Conservation (phyloP, 2,797 vertebrate genomes). For the Sebastes elongatus region DNA sequence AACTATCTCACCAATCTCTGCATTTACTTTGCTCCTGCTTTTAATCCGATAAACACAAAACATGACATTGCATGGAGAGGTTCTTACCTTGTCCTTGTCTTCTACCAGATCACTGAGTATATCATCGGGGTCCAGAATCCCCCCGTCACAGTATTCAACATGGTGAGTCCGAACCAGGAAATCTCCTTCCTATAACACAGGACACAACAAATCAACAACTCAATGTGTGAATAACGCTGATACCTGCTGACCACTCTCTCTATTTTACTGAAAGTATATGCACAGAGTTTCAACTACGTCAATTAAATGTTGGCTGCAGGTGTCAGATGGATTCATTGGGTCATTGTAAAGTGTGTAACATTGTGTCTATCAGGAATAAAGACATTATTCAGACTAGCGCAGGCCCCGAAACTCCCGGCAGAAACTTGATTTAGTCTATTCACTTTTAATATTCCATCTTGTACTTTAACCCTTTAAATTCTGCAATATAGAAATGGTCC, state of each 20-base stretch:
- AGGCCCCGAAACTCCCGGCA: fast-evolving
- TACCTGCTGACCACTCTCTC: neutral
- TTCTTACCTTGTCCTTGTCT: conserved; percentile 95
- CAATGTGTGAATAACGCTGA: neutral
- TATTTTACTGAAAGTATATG: neutral
- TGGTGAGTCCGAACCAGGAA: conserved; percentile 95
- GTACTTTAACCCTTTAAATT: neutral
- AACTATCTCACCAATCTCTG: neutral
- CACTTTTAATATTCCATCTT: neutral
- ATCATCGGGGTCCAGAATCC: conserved; percentile 96
- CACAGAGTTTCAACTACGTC: neutral
- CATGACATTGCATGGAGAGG: neutral
- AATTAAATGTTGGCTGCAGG: neutral
- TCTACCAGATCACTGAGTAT: conserved; percentile 95
- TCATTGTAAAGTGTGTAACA: neutral
- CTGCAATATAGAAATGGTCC: fast-evolving
- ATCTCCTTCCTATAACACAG: conserved; percentile 85
- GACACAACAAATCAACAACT: neutral
- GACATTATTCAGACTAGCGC: neutral
- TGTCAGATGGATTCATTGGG: neutral
- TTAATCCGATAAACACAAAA: neutral
- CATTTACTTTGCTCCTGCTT: no score
- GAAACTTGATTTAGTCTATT: neutral
- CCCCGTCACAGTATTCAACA: conserved; percentile 95
- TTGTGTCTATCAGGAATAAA: neutral